Conservation (phyloP, 1,140 invertebrate species). For the Charaxes varanes region DNA sequence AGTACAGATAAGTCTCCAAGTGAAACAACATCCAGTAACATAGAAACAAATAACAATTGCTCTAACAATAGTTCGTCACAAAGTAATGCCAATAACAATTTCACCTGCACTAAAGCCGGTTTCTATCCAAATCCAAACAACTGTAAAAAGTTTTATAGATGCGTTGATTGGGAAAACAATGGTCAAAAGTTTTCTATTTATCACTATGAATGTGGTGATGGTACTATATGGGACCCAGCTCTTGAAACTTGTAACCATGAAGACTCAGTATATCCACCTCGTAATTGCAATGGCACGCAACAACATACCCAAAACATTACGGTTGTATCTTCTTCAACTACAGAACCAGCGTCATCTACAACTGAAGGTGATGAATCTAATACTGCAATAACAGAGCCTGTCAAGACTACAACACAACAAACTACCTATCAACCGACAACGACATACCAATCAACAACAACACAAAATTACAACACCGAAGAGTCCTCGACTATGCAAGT, state of each 20-base stretch:
- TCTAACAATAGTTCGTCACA: constrained; percentile 28
- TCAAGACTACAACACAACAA: constrained; percentile 34
- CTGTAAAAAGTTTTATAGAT: constrained; percentile 84
- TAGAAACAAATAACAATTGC: constrained; percentile 24
- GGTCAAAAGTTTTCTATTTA: constrained; percentile 77
- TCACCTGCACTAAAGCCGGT: constrained; percentile 73
- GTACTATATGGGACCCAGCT: constrained; percentile 77
- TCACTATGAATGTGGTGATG: constrained; percentile 77
- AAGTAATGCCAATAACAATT: constrained; percentile 35
- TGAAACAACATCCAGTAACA: constrained; percentile 2
- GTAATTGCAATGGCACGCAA: constrained; percentile 48
- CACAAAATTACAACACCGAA: constrained; percentile 18
- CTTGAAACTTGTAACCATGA: constrained; percentile 73
- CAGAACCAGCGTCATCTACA: constrained; percentile 19
- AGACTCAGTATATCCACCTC: constrained; percentile 64
- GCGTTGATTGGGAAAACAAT: constrained; percentile 79
- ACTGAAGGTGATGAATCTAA: constrained; percentile 20
- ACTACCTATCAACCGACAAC: constrained; percentile 26
- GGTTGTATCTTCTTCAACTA: constrained; percentile 24
- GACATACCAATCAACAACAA: constrained; percentile 23
- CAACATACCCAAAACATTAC: constrained; percentile 38
- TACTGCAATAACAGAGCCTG: constrained; percentile 20
- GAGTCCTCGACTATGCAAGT: constrained; percentile 19
- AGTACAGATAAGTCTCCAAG: constrained; percentile 12
- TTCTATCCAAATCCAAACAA: constrained; percentile 79